These are phyloP conservation scores for Dryobota labecula DNA, from an alignment of 2,888 invertebrate species.

Conservation along the genomic window DNA sequence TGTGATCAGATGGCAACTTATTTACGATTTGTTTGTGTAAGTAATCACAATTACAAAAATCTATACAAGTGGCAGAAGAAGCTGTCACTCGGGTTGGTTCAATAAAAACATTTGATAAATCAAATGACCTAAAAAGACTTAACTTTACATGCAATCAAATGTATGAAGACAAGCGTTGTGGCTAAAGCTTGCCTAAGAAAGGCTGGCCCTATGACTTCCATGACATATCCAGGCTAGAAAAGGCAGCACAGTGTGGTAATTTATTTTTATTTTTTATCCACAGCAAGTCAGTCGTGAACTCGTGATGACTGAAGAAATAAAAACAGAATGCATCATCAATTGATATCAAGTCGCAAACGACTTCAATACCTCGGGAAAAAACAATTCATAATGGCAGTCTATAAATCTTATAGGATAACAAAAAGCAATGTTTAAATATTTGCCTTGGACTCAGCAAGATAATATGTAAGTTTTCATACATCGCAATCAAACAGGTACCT, in stretches of 20 bases:
- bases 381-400: constrained; percentile 7
- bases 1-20: too few relatives aligned
- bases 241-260: too few relatives aligned
- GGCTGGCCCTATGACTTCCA: not conserved
- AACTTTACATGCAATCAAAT: too few relatives aligned
- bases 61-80: too few relatives aligned
- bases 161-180: too few relatives aligned
- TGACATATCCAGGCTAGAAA: not conserved
- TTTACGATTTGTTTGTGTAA: too few relatives aligned
- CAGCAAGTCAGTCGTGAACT: too few relatives aligned
- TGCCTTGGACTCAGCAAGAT: constrained; percentile 35
- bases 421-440: constrained; percentile 36
- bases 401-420: constrained; percentile 3
- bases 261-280: too few relatives aligned
- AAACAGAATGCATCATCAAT: not conserved
- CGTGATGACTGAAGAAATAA: not conserved
- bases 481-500: constrained; percentile 47
- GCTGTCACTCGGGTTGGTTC: too few relatives aligned
- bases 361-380: not conserved
- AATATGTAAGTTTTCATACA: constrained; percentile 19
- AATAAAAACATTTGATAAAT: too few relatives aligned
- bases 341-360: not conserved
- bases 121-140: too few relatives aligned
- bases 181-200: not conserved
- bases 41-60: too few relatives aligned